These are phyloP conservation scores for Leptoclinus maculatus DNA, from an alignment of 2,797 vertebrate species.

Conservation along the genomic window DNA sequence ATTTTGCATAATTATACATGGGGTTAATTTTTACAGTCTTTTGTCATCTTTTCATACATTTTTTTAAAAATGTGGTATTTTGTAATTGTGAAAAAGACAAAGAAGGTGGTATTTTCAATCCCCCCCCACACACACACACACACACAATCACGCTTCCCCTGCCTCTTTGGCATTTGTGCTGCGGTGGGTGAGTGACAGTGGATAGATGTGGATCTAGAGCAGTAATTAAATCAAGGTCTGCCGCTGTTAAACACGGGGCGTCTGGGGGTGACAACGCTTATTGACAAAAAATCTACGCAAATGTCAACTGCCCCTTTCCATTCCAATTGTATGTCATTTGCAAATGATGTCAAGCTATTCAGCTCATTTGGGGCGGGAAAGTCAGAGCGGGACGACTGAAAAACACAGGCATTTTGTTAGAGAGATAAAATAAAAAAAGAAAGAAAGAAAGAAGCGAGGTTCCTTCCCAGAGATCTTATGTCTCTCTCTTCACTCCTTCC, in stretches of 20 bases:
- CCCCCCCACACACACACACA: too few species aligned
- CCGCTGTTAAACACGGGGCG: constrained; percentile 72
- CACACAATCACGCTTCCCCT: constrained; percentile 32
- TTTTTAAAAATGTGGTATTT: constrained; percentile 5
- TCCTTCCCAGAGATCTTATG: constrained; percentile 40
- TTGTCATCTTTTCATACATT: constrained; percentile 40
- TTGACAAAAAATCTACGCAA: constrained; percentile 77
- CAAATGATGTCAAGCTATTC: constrained; percentile 61
- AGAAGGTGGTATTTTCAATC: constrained; percentile 59
- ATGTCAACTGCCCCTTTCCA: constrained; percentile 76
- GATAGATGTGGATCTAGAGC: constrained; percentile 65
- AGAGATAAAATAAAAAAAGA: constrained; percentile 37
- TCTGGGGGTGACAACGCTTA: constrained; percentile 71
- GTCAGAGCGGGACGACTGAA: constrained; percentile 11
- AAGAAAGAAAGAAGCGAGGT: constrained; percentile 28
- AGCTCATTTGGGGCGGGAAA: constrained; percentile 38
- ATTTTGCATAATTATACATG: constrained; percentile 41
- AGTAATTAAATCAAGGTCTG: constrained; percentile 79
- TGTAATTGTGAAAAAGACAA: constrained; percentile 49
- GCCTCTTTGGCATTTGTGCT: constrained; percentile 68
- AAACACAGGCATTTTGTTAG: constrained; percentile 24
- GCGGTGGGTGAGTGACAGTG: constrained; percentile 68
- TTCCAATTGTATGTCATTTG: constrained; percentile 70
- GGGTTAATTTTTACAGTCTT: constrained; percentile 14
- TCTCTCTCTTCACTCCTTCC: constrained; percentile 42